A percentile compares a stretch with the other conserved stretches of the same genome.
These are phyloP conservation scores for Grallaria varia DNA, from an alignment of 2,113 vertebrate species.

Conservation along the genomic window DNA sequence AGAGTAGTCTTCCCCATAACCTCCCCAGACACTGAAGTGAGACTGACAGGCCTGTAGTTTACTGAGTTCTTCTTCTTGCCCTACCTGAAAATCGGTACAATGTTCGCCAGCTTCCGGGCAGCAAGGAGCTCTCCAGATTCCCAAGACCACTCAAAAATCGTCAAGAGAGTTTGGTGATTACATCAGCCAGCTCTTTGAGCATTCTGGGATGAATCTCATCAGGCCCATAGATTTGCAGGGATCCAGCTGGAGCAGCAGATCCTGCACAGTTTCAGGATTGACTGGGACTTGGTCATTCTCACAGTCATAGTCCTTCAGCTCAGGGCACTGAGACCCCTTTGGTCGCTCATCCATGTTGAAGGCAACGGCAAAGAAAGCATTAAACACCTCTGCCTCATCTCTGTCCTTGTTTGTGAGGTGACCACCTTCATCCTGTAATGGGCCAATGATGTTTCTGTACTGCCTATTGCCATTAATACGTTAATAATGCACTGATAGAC, in stretches of 20 bases:
- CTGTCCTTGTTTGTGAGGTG: not conserved
- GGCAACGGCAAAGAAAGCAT: not conserved
- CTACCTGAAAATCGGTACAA: no score
- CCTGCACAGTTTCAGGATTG: not conserved
- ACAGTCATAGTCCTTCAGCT: not conserved
- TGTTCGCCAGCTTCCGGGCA: no score
- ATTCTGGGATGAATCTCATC: not conserved
- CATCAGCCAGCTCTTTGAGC: not conserved
- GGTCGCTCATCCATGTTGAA: not conserved
- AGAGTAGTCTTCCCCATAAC: no score
- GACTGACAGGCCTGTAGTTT: no score
- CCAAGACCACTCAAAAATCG: no score
- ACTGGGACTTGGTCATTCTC: not conserved
- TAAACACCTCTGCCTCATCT: not conserved
- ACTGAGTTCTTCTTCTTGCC: no score
- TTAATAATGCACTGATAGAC: not conserved
- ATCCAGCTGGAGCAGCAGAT: not conserved
- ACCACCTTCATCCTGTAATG: not conserved
- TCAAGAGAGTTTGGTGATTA: not conserved
- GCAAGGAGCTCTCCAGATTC: no score
- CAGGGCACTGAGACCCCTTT: not conserved
- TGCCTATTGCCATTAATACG: not conserved
- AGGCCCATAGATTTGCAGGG: not conserved
- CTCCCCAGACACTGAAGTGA: no score
- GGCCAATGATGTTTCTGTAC: no score